Percentiles rank a stretch among this genome's conserved stretches.
Conservation (phyloP, 2,113 vertebrate genomes). For the Mixornis gularis region DNA sequence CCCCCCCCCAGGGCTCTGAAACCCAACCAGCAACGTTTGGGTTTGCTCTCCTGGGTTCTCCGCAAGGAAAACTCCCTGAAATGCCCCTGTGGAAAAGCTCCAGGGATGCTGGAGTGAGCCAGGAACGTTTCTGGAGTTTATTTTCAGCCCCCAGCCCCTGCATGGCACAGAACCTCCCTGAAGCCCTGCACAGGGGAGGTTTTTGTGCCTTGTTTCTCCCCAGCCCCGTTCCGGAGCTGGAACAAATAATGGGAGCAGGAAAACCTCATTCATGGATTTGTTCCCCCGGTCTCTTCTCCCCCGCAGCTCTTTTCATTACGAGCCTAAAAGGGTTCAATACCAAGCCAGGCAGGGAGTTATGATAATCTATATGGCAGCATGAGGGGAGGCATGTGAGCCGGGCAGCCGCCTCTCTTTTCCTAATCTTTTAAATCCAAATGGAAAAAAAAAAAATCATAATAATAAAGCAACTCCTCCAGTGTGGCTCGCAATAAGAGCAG, state of each 20-base stretch:
- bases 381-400: constrained; percentile 38
- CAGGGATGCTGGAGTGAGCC: background rate
- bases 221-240: background rate
- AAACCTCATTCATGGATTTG: background rate
- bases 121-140: background rate
- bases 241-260: background rate
- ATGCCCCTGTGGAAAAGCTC: background rate
- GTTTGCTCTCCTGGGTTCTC: background rate
- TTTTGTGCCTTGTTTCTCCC: background rate
- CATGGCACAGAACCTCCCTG: fast-evolving
- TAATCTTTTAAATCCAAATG: constrained; percentile 59
- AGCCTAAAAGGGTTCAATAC: background rate
- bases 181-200: fast-evolving
- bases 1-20: fast-evolving
- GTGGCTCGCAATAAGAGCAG: background rate
- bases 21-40: fast-evolving
- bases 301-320: constrained; percentile 17
- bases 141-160: too few relatives aligned
- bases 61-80: fast-evolving
- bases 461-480: constrained; percentile 12
- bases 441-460: background rate
- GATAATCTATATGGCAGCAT: constrained; percentile 53
- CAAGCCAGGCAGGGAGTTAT: background rate
- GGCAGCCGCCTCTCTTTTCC: background rate
- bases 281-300: background rate